These are phyloP conservation scores for Sebastes oblongus DNA, from an alignment of 2,797 vertebrate species.

Conservation along the genomic window DNA sequence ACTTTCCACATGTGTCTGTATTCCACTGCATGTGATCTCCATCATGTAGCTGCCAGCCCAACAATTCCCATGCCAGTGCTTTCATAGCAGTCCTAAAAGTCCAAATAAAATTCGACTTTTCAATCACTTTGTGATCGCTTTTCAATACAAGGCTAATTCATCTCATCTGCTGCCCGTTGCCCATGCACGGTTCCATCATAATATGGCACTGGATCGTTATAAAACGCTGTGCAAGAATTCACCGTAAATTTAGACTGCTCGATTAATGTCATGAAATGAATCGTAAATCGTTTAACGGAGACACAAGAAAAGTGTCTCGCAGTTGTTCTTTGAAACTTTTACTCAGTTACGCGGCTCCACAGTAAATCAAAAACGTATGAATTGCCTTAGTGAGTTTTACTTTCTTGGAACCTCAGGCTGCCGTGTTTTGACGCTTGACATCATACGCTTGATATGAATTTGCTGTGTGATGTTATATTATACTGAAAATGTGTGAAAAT, in stretches of 20 bases:
- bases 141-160: constrained; percentile 1
- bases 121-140: constrained; percentile 27
- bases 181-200: background rate
- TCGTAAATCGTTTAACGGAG: constrained; percentile 9
- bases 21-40: constrained; percentile 25
- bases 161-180: background rate
- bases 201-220: background rate
- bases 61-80: constrained; percentile 25
- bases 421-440: constrained; percentile 1
- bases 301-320: constrained; percentile 2
- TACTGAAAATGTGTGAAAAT: background rate
- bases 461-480: background rate
- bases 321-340: constrained; percentile 8
- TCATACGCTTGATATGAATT: constrained; percentile 26
- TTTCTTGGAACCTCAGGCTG: constrained; percentile 27
- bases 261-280: constrained; percentile 17
- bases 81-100: constrained; percentile 30
- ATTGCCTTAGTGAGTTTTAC: background rate
- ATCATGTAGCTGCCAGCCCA: constrained; percentile 39
- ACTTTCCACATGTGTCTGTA: constrained; percentile 19
- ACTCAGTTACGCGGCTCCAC: background rate
- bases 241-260: background rate
- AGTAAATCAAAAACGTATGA: constrained; percentile 30
- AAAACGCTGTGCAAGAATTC: background rate
- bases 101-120: constrained; percentile 20